Evolutionary conservation across 2,113 vertebrate genomes (phyloP), one percentile per base, ranked within the genome.

Genomic region (Cepphus grylle): DNA sequence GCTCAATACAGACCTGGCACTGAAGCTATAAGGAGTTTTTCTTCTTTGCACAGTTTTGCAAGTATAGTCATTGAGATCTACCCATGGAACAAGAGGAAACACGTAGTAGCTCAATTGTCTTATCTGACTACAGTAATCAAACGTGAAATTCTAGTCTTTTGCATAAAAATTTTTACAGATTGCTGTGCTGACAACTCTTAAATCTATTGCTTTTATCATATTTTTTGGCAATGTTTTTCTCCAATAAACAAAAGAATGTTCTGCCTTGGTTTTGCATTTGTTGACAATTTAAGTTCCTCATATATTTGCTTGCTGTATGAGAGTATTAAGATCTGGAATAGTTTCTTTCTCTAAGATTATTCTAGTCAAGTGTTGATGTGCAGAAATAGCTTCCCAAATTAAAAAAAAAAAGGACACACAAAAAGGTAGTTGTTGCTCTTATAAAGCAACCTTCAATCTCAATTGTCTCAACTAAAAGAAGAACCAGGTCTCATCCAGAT

Each of bases 301-400:
- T 91, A n/a, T 61, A 70, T 91, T 80, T 86, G 29, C 81, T 94
- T 92, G 65, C 70, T 63, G 36, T 90, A 74, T 12, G 47, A 96
- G 86, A 91, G 59, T 83, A 91, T 96, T 93, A 93, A 34, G 73
- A 78, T 90, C 40, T 86, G 53, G 63, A 52, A 81, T 80, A 90
- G 82, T 65, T 85, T 96, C 85, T 82, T 87, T 96, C 67, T 84
- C 90, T 91, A 65, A 71, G 77, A 96, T 96, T 91, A 84, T 82
- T 93, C 63, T 82, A 90, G 81, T 93, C 74, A 92, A 88, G 30
- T 49, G 27, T 45, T 80, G 70, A 87, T 91, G 93, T 91, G 58
- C 66, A 70, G 78, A 84, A 83, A 90, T 55, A 38, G 17, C 42
- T 91, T 87, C 61, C 91, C 70, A 83, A 93, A 78, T 76, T 86